Evolutionary conservation across 2,113 vertebrate genomes (phyloP).

Genomic region (Myiozetetes cayanensis): DNA sequence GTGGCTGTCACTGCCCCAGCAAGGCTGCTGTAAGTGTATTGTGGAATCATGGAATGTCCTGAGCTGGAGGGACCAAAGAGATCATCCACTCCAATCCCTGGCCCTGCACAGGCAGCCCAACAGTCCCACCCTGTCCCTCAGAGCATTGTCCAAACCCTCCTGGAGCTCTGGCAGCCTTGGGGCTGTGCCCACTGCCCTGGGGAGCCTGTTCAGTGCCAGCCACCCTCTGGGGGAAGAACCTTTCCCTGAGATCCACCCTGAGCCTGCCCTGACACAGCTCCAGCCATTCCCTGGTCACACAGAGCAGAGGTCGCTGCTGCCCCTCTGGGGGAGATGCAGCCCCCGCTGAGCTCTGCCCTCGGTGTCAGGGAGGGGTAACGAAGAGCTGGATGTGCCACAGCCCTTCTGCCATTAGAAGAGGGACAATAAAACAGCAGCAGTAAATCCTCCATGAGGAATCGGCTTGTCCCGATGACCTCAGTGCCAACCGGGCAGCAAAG

Average conservation of each 20-base stretch:
- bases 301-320: neutral
- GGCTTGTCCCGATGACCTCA: neutral
- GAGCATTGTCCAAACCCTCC: accelerated
- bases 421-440: accelerated
- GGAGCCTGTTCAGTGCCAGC: neutral
- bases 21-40: accelerated
- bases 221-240: neutral
- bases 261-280: accelerated
- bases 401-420: neutral
- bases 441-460: accelerated
- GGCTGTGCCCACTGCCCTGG: neutral
- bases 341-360: accelerated
- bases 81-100: accelerated
- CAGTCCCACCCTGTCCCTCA: neutral
- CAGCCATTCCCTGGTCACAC: accelerated
- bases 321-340: neutral
- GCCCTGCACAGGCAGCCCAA: neutral
- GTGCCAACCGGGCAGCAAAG: neutral
- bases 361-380: neutral
- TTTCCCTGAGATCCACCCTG: accelerated
- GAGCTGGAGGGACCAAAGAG: accelerated
- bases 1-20: accelerated
- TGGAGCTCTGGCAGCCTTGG: neutral
- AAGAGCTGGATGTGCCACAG: neutral
- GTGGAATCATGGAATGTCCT: neutral